Evolutionary conservation across 1,140 invertebrate species (phyloP).

Genomic region (Hylaeus volcanicus): DNA sequence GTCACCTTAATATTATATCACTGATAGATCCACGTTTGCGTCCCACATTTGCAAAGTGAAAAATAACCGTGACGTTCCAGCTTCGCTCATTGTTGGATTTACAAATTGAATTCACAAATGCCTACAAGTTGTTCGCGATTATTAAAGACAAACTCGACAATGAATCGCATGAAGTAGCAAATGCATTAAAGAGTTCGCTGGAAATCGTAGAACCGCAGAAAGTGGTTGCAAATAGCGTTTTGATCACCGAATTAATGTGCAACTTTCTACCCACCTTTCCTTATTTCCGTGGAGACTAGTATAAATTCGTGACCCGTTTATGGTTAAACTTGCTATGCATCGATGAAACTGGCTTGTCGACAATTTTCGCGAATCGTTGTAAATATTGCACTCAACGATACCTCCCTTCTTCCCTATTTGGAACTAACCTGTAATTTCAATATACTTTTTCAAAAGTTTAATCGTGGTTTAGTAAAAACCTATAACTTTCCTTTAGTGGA

Average conservation of each 20-base stretch:
- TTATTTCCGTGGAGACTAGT: conserved; percentile 24
- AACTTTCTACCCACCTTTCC: conserved; percentile 43
- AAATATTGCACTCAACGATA: not conserved
- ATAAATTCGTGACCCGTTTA: conserved; percentile 43
- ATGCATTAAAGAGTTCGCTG: too few species aligned
- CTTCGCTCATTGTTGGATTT: too few species aligned
- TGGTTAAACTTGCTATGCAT: conserved; percentile 24
- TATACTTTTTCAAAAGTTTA: not conserved
- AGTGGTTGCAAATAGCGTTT: not conserved
- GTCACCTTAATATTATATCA: too few species aligned
- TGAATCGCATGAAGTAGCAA: too few species aligned
- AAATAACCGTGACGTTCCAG: too few species aligned
- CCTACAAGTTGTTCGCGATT: too few species aligned
- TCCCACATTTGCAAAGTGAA: too few species aligned
- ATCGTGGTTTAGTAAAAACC: not conserved
- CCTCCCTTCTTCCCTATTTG: not conserved
- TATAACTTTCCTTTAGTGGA: not conserved
- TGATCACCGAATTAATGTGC: conserved; percentile 3
- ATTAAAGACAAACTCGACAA: too few species aligned
- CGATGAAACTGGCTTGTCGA: conserved; percentile 38
- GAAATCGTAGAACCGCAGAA: too few species aligned
- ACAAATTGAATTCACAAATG: too few species aligned
- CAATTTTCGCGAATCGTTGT: conserved; percentile 28
- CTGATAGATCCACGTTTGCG: too few species aligned
- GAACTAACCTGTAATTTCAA: not conserved